Evolutionary conservation across 1,140 invertebrate species (phyloP), one percentile per base, ranked within the genome.

Genomic region (Sycophaga agraensis): DNA sequence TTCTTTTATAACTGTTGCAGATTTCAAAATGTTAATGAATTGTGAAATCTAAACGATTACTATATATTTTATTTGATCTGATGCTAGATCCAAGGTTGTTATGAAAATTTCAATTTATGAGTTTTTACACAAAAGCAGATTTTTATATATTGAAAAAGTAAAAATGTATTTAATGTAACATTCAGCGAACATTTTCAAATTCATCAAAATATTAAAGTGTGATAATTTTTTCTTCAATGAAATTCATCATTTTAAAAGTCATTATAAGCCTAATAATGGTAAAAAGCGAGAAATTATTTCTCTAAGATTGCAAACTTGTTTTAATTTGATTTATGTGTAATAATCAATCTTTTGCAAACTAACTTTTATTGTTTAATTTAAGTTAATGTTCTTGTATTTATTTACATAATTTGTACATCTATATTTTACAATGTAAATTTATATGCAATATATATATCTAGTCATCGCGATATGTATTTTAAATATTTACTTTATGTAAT

Each of bases 401-500:
- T 80, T 78, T 75, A 75, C 68, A 70, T 71, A 67, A 74, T 73
- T 53, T 46, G 28, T 46, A 66, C 73, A 73, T 73, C 61, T 78
- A 70, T 78, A 75, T 74, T 80, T 78, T 78, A 72, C 75, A 79
- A 77, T 80, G 75, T 80, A 79, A 59, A 81, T 80, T 80, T 80
- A 56, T 79, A 78, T 71, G 75, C 74, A 77, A 80, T 77, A 77
- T 78, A 79, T 79, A 68, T 78, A 79, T 81, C 78, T 81, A 80
- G 77, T 81, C 78, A 79, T 80, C 76, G 55, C 55, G 54, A 37
- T 80, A 75, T 75, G 79, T 79, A 74, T 76, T 77, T 78, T 74
- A 75, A 77, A 79, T 75, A 78, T 74, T 80, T 79, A 77, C 73
- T 76, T 79, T 76, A 77, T 80, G 73, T 79, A 77, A 78, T 77